phyloP scores from a whole-genome alignment of 2,113 vertebrate species.

The Stictonetta naevosa region DNA sequence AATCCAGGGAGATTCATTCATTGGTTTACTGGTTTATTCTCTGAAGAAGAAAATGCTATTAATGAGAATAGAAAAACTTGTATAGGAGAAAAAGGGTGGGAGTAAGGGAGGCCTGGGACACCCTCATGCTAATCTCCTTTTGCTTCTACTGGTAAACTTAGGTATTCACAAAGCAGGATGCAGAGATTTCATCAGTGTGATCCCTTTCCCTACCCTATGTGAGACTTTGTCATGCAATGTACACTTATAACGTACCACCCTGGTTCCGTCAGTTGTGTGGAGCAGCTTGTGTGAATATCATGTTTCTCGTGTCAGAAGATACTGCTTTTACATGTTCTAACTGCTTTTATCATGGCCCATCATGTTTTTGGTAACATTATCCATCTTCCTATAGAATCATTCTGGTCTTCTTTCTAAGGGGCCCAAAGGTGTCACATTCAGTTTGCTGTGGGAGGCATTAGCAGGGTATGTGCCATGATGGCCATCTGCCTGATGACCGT shows the following conservation, averaged over 20 bases:
- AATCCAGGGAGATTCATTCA: neutral
- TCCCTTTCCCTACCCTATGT: neutral
- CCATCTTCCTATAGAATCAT: neutral
- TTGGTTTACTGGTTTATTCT: neutral
- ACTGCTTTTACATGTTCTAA: neutral
- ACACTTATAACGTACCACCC: fast-evolving
- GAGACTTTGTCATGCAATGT: fast-evolving
- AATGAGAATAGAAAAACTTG: neutral
- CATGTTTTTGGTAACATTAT: neutral
- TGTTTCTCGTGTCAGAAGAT: neutral
- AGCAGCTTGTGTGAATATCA: neutral
- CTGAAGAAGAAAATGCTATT: neutral
- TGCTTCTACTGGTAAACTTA: neutral
- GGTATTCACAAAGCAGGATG: neutral
- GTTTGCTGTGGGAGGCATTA: neutral
- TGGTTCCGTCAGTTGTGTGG: neutral
- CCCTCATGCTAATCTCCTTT: neutral
- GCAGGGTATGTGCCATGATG: neutral
- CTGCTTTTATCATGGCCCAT: neutral
- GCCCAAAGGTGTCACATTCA: neutral
- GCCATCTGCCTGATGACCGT: neutral
- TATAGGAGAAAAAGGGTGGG: neutral
- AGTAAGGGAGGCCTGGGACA: neutral
- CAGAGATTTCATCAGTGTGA: fast-evolving
- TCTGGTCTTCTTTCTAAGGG: neutral